Evolutionary conservation across 2,113 vertebrate species (phyloP), one percentile per base, ranked within the genome.

Genomic region (Rhea americana): DNA sequence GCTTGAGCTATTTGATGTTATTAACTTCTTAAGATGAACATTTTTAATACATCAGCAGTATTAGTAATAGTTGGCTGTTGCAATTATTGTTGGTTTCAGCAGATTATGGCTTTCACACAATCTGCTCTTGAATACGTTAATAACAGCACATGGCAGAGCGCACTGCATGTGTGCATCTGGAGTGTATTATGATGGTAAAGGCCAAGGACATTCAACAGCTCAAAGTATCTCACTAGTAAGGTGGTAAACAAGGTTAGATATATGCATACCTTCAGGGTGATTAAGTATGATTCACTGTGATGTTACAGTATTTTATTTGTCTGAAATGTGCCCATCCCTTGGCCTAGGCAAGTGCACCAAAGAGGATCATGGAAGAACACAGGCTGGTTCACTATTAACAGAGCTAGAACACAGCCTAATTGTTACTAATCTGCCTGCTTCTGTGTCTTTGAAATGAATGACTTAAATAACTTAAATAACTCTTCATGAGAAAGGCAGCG

Each of bases 211-310:
- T 56, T 74, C 55, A 55, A 24, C 77, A 80, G 2, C 83, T 47
- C 35, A 11, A 80, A 61, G 18, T 32, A 45, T 72, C 68, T 78
- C 48, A 24, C n/a, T 43, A 53, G 51, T 39, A 62, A 67, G 56
- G 43, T 83, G 32, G 59, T 91, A 88, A 93, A 88, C 79, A 94
- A 63, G 68, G 76, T 78, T 83, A 78, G 86, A 4, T 93, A 65
- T 35, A 9, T 88, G 73, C 90, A 65, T 96, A 81, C 88, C 80
- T 90, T 58, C 58, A 86, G 91, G 67, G n/a, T 93, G 87, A 91
- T 62, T 88, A 67, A 45, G 72, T 63, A 4, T 89, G 76, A 95
- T 68, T 93, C 88, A 95, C 79, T 35, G 43, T 37, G 63, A 32
- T 80, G 50, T 87, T 94, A 73, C 71, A 82, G 73, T 75, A 81